Evolutionary conservation across 2,113 vertebrate genomes (phyloP).

Genomic region (Cyrtonyx montezumae): DNA sequence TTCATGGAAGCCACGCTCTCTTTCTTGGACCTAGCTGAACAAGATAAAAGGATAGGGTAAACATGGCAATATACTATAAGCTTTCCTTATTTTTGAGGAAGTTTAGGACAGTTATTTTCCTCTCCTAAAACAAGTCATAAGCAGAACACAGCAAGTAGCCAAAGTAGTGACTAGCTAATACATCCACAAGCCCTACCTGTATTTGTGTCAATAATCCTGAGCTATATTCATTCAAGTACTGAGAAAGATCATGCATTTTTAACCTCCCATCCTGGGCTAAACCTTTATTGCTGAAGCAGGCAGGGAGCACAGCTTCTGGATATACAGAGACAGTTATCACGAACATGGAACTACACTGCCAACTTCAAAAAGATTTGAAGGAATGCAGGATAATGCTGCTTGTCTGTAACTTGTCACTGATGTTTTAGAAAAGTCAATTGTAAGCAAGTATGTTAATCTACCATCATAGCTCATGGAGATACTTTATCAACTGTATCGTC

Average conservation of each 20-base stretch:
- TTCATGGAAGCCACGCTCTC: neutral
- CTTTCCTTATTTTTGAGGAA: neutral
- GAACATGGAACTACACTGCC: neutral
- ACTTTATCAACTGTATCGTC: neutral
- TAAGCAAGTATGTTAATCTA: neutral
- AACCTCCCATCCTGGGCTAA: neutral
- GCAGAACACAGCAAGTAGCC: neutral
- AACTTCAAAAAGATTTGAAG: neutral
- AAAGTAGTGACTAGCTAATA: neutral
- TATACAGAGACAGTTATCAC: neutral
- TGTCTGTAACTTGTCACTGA: neutral
- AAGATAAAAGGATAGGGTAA: neutral
- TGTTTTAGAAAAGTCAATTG: neutral
- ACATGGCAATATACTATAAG: neutral
- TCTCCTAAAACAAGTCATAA: rapidly evolving
- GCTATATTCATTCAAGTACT: neutral
- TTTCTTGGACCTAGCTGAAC: neutral
- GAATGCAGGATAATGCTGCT: neutral
- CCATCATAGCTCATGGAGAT: neutral
- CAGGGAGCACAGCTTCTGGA: neutral
- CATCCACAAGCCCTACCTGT: neutral
- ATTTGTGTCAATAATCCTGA: neutral
- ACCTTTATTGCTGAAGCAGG: neutral
- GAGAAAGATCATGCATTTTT: neutral
- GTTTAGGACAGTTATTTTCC: neutral